A percentile compares a stretch with the other conserved stretches of the same genome.
phyloP scores from a whole-genome alignment of 2,113 vertebrate genomes.

The Artemisiospiza belli region DNA sequence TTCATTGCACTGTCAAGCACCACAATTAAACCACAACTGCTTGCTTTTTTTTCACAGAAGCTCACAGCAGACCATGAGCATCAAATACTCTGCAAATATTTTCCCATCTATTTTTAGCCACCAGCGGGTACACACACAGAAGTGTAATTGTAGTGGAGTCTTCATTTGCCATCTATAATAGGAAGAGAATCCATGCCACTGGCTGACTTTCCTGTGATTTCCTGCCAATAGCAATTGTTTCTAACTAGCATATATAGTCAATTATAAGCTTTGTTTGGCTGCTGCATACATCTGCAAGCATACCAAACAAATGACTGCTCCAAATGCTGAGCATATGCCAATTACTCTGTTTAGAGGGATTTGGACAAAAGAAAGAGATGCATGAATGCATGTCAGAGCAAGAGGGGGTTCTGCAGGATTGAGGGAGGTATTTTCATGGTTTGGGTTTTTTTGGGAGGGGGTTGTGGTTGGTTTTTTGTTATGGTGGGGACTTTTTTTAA shows the following conservation, averaged over 20 bases:
- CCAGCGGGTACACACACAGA: not conserved
- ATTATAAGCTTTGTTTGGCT: slow-evolving; percentile 13
- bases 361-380: slow-evolving; percentile 6
- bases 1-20: not conserved
- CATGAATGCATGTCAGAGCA: not conserved
- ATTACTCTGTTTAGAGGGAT: slow-evolving; percentile 5
- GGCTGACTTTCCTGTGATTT: not conserved
- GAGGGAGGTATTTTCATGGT: not conserved
- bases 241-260: slow-evolving; percentile 4
- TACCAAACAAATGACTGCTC: slow-evolving; percentile 13
- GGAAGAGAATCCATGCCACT: not conserved
- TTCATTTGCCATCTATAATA: not conserved
- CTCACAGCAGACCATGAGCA: not conserved
- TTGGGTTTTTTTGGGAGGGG: fast-evolving
- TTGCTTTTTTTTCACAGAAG: not conserved
- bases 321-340: slow-evolving; percentile 19
- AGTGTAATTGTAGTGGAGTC: not conserved
- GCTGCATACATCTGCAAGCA: not conserved
- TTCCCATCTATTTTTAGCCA: slow-evolving; percentile 47
- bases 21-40: not conserved
- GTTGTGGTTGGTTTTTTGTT: not conserved
- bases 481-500: not conserved
- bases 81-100: slow-evolving; percentile 13
- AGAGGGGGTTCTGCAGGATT: not conserved
- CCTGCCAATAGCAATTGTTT: slow-evolving; percentile 2